Base-by-base conservation (phyloP, 2,888 invertebrate species). In the Perizoma flavofasciatum region DNA sequence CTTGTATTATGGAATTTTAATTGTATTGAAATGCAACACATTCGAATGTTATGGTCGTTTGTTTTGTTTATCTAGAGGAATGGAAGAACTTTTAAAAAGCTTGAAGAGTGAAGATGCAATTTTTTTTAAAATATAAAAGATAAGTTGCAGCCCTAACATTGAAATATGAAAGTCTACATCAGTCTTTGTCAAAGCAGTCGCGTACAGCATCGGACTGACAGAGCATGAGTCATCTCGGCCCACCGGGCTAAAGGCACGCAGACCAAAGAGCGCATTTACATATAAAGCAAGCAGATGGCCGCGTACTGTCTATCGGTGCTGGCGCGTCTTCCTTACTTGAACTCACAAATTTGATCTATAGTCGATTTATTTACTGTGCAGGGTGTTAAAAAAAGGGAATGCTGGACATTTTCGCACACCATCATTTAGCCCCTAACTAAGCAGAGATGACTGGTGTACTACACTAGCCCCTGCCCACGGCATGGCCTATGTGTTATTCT, bases 181-280 rank as follows among this genome's bases (percentile, higher is more conserved):
- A 71, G 72, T 75, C 75, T 74, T 69, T 74, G 74, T 75, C 75
- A 66, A 56, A 66, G 59, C 67, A 65, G 65, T 68, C 72, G 68
- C 74, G 70, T 71, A 74, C 75, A 70, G 73, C 65, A 77, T 76
- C 66, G 70, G 69, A 59, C 68, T 69, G 74, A 69, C 71, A 58
- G 52, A 47, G 68, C 54, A 69, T 83, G 85, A 83, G 73, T 85
- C 82, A 84, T 70, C 61, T 63, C 65, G 69, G 83, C 75, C 87
- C 88, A 85, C 88, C 83, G 75, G 69, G 78, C 69, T 76, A 74
- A 65, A 51, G 50, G 60, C 65, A 66, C 44, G 57, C 40, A 44
- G 54, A 49, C 48, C 9, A 4, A 9, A 11, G 48, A n/a, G n/a
- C 32, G 44, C 46, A 49, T 53, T 55, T 34, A 55, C 32, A 5